A percentile compares a stretch with the other conserved stretches of the same genome.
Conservation (phyloP, 2,888 invertebrate genomes). For the Koerneria pararmatus region DNA sequence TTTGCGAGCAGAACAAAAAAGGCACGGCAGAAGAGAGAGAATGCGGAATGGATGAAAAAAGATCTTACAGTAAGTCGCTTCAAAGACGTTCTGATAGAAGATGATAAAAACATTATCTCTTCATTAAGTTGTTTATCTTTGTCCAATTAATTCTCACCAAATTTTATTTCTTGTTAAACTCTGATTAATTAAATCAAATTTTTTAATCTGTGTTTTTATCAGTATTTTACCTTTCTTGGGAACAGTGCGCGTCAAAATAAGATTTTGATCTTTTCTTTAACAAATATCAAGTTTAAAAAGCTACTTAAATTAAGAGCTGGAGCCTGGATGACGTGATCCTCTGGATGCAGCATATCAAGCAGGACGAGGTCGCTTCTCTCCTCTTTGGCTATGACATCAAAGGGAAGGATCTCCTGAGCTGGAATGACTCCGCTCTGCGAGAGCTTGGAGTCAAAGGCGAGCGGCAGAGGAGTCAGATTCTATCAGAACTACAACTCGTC, state of each 20-base stretch:
- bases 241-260: no score
- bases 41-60: conserved; percentile 35
- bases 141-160: no score
- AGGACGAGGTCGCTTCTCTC: conserved; percentile 43
- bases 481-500: conserved; percentile 29
- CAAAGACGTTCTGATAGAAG: no score
- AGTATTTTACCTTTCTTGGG: no score
- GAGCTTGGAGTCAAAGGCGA: conserved; percentile 27
- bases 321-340: conserved; percentile 41
- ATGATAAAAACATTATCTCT: no score
- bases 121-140: no score
- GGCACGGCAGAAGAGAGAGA: conserved; percentile 20
- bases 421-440: conserved; percentile 37
- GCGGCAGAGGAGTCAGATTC: conserved; percentile 27
- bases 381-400: conserved; percentile 44
- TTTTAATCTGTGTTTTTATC: no score
- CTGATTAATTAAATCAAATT: no score
- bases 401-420: conserved; percentile 38
- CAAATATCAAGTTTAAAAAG: no score
- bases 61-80: conserved; percentile 20
- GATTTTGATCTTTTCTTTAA: no score
- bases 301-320: conserved; percentile 31
- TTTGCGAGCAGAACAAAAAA: conserved; percentile 36
- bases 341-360: conserved; percentile 41
- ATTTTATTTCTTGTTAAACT: no score